These are phyloP conservation scores for Solenodon paradoxus DNA, from an alignment of 2,113 vertebrate genomes.

Conservation along the genomic window DNA sequence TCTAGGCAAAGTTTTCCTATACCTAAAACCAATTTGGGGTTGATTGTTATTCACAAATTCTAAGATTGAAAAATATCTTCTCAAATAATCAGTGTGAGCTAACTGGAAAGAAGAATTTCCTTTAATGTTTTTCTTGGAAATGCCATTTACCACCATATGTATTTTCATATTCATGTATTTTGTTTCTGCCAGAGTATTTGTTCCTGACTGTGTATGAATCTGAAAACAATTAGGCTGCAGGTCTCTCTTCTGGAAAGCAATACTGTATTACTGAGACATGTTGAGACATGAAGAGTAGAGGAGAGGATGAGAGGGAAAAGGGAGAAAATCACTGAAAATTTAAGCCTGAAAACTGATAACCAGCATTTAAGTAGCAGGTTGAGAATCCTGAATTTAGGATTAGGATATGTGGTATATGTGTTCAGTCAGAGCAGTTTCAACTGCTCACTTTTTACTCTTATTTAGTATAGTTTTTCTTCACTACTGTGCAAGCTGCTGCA, in stretches of 20 bases:
- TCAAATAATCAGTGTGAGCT: not conserved
- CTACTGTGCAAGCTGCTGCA: not conserved
- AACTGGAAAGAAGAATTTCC: not conserved
- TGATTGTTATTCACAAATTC: not conserved
- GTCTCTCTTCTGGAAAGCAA: not conserved
- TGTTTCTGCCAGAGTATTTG: not conserved
- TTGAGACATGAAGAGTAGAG: too few species aligned
- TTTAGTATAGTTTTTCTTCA: not conserved
- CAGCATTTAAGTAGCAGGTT: not conserved
- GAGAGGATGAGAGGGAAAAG: not conserved
- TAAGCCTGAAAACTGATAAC: not conserved
- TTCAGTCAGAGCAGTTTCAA: not conserved
- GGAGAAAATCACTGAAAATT: not conserved
- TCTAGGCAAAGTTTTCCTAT: not conserved
- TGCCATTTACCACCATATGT: not conserved
- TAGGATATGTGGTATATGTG: not conserved
- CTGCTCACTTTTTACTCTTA: not conserved
- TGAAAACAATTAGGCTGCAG: not conserved
- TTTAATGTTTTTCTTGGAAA: not conserved
- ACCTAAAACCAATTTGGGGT: not conserved
- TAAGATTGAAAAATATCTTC: not conserved
- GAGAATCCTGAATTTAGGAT: not conserved
- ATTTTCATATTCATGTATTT: not conserved
- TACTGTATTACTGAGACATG: not conserved
- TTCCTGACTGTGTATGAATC: not conserved